Conservation (phyloP, 1,140 invertebrate species). For the Philopotamus ludificatus region DNA sequence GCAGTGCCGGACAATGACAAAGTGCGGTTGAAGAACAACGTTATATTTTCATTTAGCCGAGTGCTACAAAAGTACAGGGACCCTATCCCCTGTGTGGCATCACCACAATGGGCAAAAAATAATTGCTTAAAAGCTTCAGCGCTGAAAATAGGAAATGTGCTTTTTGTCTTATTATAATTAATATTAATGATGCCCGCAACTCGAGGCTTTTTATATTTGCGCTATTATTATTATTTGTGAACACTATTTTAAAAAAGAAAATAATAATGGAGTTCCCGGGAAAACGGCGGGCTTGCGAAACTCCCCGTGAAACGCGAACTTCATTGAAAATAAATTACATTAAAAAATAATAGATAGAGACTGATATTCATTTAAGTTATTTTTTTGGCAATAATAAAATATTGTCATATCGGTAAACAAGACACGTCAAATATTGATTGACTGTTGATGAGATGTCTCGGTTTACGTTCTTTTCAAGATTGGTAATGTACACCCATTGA, state of each 20-base stretch:
- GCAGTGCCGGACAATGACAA: conserved; percentile 14
- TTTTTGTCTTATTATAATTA: conserved; percentile 38
- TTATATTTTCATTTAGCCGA: conserved; percentile 39
- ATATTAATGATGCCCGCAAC: conserved; percentile 35
- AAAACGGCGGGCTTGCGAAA: too few relatives aligned
- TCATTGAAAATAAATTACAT: too few relatives aligned
- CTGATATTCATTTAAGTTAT: too few relatives aligned
- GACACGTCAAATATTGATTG: too few relatives aligned
- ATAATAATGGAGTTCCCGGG: too few relatives aligned
- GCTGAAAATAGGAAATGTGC: conserved; percentile 37
- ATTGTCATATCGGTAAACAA: too few relatives aligned
- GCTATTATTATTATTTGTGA: neutral
- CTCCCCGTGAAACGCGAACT: too few relatives aligned
- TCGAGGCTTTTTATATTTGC: neutral
- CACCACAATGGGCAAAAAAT: conserved; percentile 32
- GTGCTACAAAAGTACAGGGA: conserved; percentile 13
- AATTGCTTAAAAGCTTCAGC: conserved; percentile 30
- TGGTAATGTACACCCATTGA: too few relatives aligned
- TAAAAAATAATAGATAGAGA: too few relatives aligned
- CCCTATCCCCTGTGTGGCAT: conserved; percentile 16
- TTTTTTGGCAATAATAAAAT: too few relatives aligned
- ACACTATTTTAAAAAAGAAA: too few relatives aligned
- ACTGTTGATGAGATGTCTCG: neutral
- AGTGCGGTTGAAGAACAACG: conserved; percentile 23
- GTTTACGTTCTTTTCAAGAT: conserved; percentile 7